Evolutionary conservation across 2,113 vertebrate genomes (phyloP), one percentile per base, ranked within the genome.

Genomic region (Terrapene triunguis): DNA sequence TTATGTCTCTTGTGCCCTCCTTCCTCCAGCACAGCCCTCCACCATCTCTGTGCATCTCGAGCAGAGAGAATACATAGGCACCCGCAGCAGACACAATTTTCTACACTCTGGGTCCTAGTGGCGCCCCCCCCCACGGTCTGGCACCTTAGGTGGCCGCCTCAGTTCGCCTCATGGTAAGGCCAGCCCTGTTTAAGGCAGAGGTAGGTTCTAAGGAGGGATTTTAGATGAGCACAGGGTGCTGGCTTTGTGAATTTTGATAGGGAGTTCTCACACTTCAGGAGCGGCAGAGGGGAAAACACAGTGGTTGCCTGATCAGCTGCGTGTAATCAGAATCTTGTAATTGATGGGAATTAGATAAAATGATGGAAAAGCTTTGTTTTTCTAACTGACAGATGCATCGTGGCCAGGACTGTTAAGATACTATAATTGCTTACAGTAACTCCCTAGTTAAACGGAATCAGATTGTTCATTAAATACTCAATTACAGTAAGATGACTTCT

Each of bases 391-490:
- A 38, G 81, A 91, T 93, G 81, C 92, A 74, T 38, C 82, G 38
- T 55, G 88, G 25, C 53, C 6, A 90, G 42, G 55, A 32, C 62
- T 84, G 29, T 89, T 80, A 51, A 10, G 76, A 35, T 51, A 93
- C 81, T 10, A 38, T 12, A 88, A 1, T 84, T 89, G 21, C 48
- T 72, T 25, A 57, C 92, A 94, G 50, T 85, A 84, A 93, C 42
- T 59, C 84, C 38, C 51, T 80, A 44, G 79, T 93, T 51, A 44
- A 85, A 94, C 87, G n/a, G 42, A 94, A 93, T 93, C 50, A 53
- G 54, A 76, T 88, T 50, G 42, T 95, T 96, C n/a, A 85, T 94
- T 96, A 94, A 93, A 80, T 82, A 95, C 38, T 79, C 86, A 65
- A 62, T 42, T 90, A 93, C 78, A 32, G 29, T 72, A 88, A 62